Evolutionary conservation across 2,888 invertebrate genomes (phyloP).

Genomic region (Listrodromus nycthemerus): DNA sequence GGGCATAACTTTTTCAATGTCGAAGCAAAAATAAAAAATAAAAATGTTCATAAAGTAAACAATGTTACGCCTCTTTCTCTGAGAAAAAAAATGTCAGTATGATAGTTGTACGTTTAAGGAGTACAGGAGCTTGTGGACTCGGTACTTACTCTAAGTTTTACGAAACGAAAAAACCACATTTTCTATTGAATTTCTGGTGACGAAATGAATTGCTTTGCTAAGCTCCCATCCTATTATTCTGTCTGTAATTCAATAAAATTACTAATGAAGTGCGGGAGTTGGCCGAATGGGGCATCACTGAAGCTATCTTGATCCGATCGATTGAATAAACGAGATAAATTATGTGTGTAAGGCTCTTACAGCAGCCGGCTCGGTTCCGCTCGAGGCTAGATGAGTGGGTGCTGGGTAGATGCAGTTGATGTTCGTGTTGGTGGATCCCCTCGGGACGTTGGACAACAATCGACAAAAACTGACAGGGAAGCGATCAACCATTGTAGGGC

Average conservation of each 20-base stretch:
- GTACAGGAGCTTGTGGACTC: no score
- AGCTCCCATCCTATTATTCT: slow-evolving; percentile 33
- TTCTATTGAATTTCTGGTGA: background rate
- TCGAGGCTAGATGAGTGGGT: slow-evolving; percentile 30
- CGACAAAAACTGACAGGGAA: slow-evolving; percentile 82
- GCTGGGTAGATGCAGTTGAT: slow-evolving; percentile 46
- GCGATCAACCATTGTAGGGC: slow-evolving; percentile 79
- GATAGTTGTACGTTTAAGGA: no score
- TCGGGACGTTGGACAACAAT: slow-evolving; percentile 75
- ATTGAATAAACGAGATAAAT: slow-evolving; percentile 82
- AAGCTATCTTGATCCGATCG: slow-evolving; percentile 73
- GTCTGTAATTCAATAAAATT: slow-evolving; percentile 57
- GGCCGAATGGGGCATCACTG: slow-evolving; percentile 45
- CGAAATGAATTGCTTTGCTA: slow-evolving; percentile 14
- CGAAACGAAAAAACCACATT: background rate
- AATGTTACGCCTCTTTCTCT: no score
- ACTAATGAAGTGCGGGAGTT: slow-evolving; percentile 35
- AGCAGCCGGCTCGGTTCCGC: slow-evolving; percentile 41
- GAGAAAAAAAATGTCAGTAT: no score
- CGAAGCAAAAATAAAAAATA: no score
- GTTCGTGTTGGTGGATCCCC: slow-evolving; percentile 69
- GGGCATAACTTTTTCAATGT: no score
- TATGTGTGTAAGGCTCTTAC: slow-evolving; percentile 74
- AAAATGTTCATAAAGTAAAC: no score
- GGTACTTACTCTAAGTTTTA: no score